Percentiles rank a stretch among this genome's conserved stretches.
phyloP scores from a whole-genome alignment of 2,797 vertebrate genomes.

The Syngnathus rostellatus region DNA sequence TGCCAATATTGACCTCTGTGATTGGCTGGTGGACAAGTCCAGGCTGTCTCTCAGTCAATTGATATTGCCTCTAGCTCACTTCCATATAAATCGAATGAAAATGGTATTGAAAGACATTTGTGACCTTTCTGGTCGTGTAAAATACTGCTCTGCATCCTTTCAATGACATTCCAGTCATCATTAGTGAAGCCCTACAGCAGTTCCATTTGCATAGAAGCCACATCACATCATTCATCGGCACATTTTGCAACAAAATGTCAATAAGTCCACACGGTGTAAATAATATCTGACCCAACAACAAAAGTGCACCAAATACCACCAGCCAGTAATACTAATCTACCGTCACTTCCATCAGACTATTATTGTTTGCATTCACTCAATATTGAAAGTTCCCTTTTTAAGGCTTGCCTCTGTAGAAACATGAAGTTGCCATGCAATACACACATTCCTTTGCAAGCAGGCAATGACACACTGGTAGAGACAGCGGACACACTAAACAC shows the following conservation, averaged over 20 bases:
- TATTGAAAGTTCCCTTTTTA: conserved; percentile 4
- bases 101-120: background rate
- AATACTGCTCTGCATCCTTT: background rate
- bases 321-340: conserved; percentile 40
- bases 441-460: conserved; percentile 19
- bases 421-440: conserved; percentile 64
- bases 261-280: conserved; percentile 26
- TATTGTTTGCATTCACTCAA: background rate
- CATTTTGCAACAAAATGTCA: conserved; percentile 2
- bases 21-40: background rate
- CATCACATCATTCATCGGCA: background rate
- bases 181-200: conserved; percentile 6
- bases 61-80: background rate
- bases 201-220: conserved; percentile 58
- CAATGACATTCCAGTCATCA: conserved; percentile 7
- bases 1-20: background rate
- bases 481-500: conserved; percentile 46
- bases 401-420: conserved; percentile 33
- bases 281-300: conserved; percentile 34
- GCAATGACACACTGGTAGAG: conserved; percentile 51
- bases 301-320: conserved; percentile 51
- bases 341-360: conserved; percentile 34
- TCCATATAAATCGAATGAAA: background rate
- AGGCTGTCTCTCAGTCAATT: too few species aligned
- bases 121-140: background rate